Base-by-base conservation (phyloP, 2,797 vertebrate genomes). In the Xerus rutilus region DNA sequence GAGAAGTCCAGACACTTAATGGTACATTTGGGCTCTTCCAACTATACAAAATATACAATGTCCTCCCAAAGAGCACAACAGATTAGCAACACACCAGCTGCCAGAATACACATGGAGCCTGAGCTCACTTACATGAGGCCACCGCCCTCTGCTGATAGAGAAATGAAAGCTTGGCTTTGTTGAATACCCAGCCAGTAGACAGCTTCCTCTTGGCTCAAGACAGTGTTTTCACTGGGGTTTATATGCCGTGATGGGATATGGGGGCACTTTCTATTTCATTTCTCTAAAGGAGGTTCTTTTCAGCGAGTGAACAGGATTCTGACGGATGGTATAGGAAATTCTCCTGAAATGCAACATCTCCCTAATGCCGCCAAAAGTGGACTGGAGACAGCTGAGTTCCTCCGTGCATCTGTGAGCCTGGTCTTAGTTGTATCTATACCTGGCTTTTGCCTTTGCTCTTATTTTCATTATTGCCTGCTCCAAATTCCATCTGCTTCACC, bases 271-370 rank as follows among this genome's bases (percentile, higher is more conserved):
- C 18, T 92, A 67, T 43, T 67, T 67, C 14, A 10, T 86, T 85
- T 96, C 85, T 92, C 73, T 69, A 85, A 82, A 92, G 69, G 52
- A 81, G 62, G 18, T 32, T 83, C 21, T 72, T 62, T 84, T 86
- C 21, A 43, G 21, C 65, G 54, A 57, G 32, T 74, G 62, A 65
- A 79, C 70, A 20, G 59, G 25, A 43, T 74, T 67, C 23, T 21
- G n/a, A 43, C 21, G 30, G 72, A 49, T 14, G 25, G 21, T 83
- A 21, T 18, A 62, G 52, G 13, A 77, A 70, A 64, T 23, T 64
- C 49, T 65, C 47, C 23, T 47, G 13, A 90, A 89, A 90, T 32
- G 49, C 28, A 67, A 25, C 39, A 35, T 81, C 69, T 13, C 57
- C 67, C 32, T 28, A 65, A 17, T 14, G 32, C 45, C 65, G 39